Conservation (phyloP, 2,797 vertebrate genomes). For the Liasis olivaceus region DNA sequence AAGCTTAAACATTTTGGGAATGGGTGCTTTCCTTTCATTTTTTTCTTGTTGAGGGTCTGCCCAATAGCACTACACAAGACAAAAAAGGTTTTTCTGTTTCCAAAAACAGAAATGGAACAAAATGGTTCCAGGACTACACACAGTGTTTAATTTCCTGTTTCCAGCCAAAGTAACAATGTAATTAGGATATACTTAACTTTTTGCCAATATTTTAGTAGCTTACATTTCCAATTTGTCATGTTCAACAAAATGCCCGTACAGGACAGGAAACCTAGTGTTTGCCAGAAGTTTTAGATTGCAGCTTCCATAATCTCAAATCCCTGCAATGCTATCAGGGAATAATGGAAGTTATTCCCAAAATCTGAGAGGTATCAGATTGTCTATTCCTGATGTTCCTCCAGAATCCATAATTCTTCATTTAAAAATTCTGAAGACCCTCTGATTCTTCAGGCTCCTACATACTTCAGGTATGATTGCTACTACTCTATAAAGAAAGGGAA, state of each 20-base stretch:
- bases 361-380: neutral
- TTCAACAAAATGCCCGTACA: neutral
- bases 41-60: slow-evolving; percentile 67
- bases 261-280: neutral
- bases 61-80: slow-evolving; percentile 61
- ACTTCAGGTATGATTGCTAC: neutral
- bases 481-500: neutral
- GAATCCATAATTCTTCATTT: neutral
- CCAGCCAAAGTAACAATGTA: slow-evolving; percentile 12
- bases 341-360: neutral
- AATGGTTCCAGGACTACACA: slow-evolving; percentile 23
- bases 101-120: slow-evolving; percentile 25
- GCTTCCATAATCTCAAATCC: neutral
- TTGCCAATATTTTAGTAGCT: neutral
- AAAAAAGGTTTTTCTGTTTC: slow-evolving; percentile 41
- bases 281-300: neutral
- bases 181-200: slow-evolving; percentile 13
- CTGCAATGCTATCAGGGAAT: neutral
- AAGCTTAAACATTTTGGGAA: slow-evolving; percentile 66
- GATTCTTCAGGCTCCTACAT: neutral
- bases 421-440: neutral
- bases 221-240: slow-evolving; percentile 1
- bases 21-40: slow-evolving; percentile 64
- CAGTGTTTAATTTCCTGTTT: slow-evolving; percentile 40
- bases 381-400: neutral